Conservation (phyloP, 1,140 invertebrate genomes). For the Scaptomyza pallida region DNA sequence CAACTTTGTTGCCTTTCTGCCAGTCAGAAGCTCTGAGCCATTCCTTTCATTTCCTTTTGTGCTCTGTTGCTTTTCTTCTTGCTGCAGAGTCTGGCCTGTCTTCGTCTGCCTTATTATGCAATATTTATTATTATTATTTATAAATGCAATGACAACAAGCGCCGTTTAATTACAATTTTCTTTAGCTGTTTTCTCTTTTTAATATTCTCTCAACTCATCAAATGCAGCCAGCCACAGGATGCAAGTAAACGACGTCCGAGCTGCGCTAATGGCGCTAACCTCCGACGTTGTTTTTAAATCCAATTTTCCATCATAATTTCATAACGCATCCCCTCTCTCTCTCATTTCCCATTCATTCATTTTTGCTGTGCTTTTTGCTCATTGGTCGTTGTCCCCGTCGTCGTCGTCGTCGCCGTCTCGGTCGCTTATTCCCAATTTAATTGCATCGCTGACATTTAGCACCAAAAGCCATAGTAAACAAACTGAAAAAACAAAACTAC, state of each 20-base stretch:
- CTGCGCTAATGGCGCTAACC: slow-evolving; percentile 63
- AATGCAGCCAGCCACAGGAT: slow-evolving; percentile 63
- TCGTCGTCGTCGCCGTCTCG: too few relatives aligned
- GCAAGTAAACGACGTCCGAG: slow-evolving; percentile 53
- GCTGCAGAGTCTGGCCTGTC: too few relatives aligned
- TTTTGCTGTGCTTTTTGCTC: slow-evolving; percentile 7
- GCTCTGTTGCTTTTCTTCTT: slow-evolving; percentile 31
- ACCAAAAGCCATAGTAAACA: slow-evolving; percentile 46
- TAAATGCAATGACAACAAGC: slow-evolving; percentile 81
- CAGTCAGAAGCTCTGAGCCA: not conserved
- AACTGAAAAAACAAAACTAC: slow-evolving; percentile 21
- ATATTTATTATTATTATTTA: slow-evolving; percentile 76
- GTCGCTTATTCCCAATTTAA: slow-evolving; percentile 73
- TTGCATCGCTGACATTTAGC: slow-evolving; percentile 80
- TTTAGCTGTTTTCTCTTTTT: not conserved
- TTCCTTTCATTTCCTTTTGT: slow-evolving; percentile 70
- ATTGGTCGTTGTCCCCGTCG: slow-evolving; percentile 16
- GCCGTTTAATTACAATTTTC: slow-evolving; percentile 82
- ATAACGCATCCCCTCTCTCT: slow-evolving; percentile 40
- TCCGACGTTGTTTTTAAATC: slow-evolving; percentile 67
- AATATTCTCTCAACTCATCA: slow-evolving; percentile 59
- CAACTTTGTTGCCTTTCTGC: slow-evolving; percentile 36
- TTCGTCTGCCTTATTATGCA: slow-evolving; percentile 61
- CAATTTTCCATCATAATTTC: slow-evolving; percentile 78
- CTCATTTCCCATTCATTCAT: not conserved